These are phyloP conservation scores for Euura saliciscinereae DNA, from an alignment of 1,140 invertebrate genomes.

Conservation along the genomic window DNA sequence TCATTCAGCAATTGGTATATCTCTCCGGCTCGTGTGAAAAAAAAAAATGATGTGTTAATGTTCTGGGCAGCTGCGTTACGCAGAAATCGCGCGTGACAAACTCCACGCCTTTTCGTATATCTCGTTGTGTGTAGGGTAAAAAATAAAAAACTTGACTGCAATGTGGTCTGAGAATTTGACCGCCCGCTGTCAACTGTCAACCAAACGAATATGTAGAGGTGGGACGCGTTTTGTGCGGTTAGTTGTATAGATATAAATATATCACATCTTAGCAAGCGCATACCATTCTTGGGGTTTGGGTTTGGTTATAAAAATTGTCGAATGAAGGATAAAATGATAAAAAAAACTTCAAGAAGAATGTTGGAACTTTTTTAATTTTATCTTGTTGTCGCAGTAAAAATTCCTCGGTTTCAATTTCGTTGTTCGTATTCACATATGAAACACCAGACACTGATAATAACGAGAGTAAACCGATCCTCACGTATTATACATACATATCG, in stretches of 20 bases:
- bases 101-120: not conserved
- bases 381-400: not conserved
- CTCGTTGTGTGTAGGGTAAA: not conserved
- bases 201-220: not conserved
- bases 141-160: not conserved
- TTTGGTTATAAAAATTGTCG: not conserved
- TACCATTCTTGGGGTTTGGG: not conserved
- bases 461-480: not conserved
- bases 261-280: not conserved
- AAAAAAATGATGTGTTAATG: not conserved
- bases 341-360: not conserved
- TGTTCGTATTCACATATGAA: not conserved
- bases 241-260: not conserved
- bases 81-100: conserved; percentile 3
- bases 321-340: not conserved
- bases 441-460: not conserved
- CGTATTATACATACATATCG: not conserved
- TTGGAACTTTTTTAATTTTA: not conserved
- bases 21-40: not conserved
- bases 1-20: no score
- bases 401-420: not conserved
- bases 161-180: not conserved
- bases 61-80: not conserved
- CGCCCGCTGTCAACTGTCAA: not conserved
- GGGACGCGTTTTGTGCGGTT: not conserved